These are phyloP conservation scores for Trissolcus basalis DNA, from an alignment of 1,140 invertebrate genomes.

Conservation along the genomic window DNA sequence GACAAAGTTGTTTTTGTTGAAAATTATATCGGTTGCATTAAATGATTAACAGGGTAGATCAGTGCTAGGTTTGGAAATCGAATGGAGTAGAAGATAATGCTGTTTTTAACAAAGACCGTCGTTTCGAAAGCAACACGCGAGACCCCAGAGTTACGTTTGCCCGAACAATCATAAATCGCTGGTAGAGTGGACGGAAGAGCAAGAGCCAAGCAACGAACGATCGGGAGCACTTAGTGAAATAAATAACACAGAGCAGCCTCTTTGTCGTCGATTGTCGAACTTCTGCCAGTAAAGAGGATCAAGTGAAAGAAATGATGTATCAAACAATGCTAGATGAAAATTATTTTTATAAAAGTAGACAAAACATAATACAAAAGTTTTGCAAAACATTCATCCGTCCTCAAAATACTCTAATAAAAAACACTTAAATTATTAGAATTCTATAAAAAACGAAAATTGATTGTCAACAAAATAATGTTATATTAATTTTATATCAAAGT, in stretches of 20 bases:
- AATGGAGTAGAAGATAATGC: constrained; percentile 54
- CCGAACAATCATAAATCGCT: constrained; percentile 59
- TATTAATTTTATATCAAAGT: too few species aligned
- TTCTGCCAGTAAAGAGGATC: constrained; percentile 57
- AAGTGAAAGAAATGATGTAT: too few species aligned
- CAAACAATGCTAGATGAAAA: too few species aligned
- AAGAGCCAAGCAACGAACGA: constrained; percentile 70
- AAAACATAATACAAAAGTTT: too few species aligned
- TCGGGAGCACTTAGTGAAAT: constrained; percentile 74
- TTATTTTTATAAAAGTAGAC: too few species aligned
- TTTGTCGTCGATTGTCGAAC: constrained; percentile 75
- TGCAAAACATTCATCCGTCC: too few species aligned
- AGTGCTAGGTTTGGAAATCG: constrained; percentile 39
- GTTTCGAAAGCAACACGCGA: constrained; percentile 53
- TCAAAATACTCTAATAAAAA: too few species aligned
- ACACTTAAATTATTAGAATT: too few species aligned
- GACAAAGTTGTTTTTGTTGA: too few species aligned
- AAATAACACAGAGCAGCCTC: constrained; percentile 72
- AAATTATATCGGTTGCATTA: constrained; percentile 44
- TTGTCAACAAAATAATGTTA: too few species aligned
- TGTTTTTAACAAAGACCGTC: constrained; percentile 56
- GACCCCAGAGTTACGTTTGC: constrained; percentile 54
- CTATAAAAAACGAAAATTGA: too few species aligned
- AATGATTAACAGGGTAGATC: constrained; percentile 29
- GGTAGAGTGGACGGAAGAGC: constrained; percentile 63